These are phyloP conservation scores for Melospiza georgiana DNA, from an alignment of 2,113 vertebrate genomes.

Conservation along the genomic window DNA sequence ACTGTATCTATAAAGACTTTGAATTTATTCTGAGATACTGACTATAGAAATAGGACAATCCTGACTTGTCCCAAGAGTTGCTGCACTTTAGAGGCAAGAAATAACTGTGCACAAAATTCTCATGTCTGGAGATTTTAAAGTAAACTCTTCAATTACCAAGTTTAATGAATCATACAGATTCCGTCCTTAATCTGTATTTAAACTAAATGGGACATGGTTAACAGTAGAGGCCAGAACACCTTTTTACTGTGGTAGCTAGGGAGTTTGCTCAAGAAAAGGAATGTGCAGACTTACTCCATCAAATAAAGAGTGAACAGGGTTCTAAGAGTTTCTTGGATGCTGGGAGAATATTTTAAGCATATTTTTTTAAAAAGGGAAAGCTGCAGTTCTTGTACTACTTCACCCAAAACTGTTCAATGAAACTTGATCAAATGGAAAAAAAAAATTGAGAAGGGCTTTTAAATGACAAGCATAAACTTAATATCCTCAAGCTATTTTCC, in stretches of 20 bases:
- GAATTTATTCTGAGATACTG: not conserved
- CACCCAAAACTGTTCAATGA: not conserved
- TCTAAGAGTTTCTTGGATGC: not conserved
- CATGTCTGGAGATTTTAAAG: not conserved
- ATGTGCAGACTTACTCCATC: not conserved
- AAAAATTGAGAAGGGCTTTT: not conserved
- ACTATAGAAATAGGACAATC: not conserved
- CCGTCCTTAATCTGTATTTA: not conserved
- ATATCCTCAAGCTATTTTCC: not conserved
- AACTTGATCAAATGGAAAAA: not conserved
- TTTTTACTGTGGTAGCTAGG: not conserved
- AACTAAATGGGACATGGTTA: not conserved
- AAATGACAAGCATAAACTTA: not conserved
- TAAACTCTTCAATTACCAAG: not conserved
- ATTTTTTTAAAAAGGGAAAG: not conserved
- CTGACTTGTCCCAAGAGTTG: not conserved
- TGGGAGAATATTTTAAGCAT: not conserved
- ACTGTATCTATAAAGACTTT: not conserved
- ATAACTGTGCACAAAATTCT: not conserved
- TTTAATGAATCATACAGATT: not conserved
- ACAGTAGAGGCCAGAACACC: not conserved
- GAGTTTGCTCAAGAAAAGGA: not conserved
- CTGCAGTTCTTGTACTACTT: not conserved
- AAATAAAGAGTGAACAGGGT: not conserved
- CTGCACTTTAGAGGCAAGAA: not conserved